Base-by-base conservation (phyloP, 2,888 invertebrate species). In the Diarsia mendica region DNA sequence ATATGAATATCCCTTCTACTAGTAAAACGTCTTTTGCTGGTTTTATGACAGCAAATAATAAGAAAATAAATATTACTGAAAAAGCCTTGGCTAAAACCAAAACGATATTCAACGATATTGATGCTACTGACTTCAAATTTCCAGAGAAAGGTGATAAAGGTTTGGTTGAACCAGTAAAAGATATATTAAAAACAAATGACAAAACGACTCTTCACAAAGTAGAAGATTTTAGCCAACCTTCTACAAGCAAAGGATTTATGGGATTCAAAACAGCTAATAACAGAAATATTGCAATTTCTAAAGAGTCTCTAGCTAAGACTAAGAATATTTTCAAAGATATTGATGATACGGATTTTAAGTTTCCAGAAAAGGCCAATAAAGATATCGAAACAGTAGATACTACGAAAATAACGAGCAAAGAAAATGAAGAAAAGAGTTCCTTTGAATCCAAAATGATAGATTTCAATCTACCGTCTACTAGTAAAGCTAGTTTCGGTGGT, bases 201-300 rank as follows among this genome's bases (percentile, higher is more conserved):
- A 13, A 10, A 1, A 28, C 13, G 0, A 49, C 3, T 33, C 18
- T 39, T 23, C 1, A 9, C 10, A 49, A 61, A 46, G 0, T 8
- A 39, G 63, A 64, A 53, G 10, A 58, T 11, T 51, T 64, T 28
- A 65, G 55, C 44, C 61, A 67, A 13, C 66, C 20, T 0, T 75
- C 73, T 8, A 58, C 68, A 1, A 72, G 66, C 13, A 74, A 65
- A 79, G 11, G 15, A 9, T 75, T 82, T 39, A 23, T 49, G 0
- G 79, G 70, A 0, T 82, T 84, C 10, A 65, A 73, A 68, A 84
- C 82, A n/a, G 77, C 77, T 2, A 84, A 69, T 8, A 82, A 82
- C 60, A 81, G 20, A 20, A 71, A 67, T 0, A 70, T 83, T 10
- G 23, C 33, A 15, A 71, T 83, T 33, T 75, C 80, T 11, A 53